Evolutionary conservation across 2,113 vertebrate genomes (phyloP).

Genomic region (Cercocebus atys): DNA sequence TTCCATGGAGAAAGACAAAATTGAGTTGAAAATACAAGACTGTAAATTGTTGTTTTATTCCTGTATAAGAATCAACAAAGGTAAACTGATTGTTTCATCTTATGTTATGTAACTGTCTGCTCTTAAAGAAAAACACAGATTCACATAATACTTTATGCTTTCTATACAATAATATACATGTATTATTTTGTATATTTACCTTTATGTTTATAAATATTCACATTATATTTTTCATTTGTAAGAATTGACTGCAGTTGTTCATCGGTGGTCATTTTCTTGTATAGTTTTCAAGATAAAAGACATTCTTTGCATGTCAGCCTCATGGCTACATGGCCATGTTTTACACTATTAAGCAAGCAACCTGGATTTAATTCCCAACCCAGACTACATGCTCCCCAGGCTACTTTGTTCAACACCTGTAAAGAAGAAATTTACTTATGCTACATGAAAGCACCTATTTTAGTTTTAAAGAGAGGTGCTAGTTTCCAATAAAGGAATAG

Average conservation of each 20-base stretch:
- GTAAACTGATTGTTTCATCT: neutral
- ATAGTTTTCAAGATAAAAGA: slow-evolving; percentile 56
- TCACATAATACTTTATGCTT: neutral
- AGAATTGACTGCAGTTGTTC: neutral
- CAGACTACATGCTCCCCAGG: slow-evolving; percentile 3
- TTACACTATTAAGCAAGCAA: slow-evolving; percentile 38
- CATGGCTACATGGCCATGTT: neutral
- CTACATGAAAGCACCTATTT: slow-evolving; percentile 64
- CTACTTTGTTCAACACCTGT: slow-evolving; percentile 57
- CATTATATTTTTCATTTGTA: neutral
- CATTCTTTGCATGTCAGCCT: neutral
- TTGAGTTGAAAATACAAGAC: neutral
- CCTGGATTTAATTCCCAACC: slow-evolving; percentile 50
- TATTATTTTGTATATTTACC: neutral
- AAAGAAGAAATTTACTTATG: slow-evolving; percentile 68
- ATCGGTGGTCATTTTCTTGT: neutral
- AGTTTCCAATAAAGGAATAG: slow-evolving; percentile 65
- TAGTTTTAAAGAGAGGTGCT: slow-evolving; percentile 61
- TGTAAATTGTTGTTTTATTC: neutral
- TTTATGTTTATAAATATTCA: neutral
- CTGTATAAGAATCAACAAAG: neutral
- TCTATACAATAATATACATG: neutral
- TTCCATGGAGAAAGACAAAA: neutral
- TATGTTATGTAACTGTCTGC: neutral
- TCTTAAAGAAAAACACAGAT: neutral